A percentile compares a stretch with the other conserved stretches of the same genome.
phyloP scores from a whole-genome alignment of 2,888 invertebrate species.

The Pristionchus maxplancki region DNA sequence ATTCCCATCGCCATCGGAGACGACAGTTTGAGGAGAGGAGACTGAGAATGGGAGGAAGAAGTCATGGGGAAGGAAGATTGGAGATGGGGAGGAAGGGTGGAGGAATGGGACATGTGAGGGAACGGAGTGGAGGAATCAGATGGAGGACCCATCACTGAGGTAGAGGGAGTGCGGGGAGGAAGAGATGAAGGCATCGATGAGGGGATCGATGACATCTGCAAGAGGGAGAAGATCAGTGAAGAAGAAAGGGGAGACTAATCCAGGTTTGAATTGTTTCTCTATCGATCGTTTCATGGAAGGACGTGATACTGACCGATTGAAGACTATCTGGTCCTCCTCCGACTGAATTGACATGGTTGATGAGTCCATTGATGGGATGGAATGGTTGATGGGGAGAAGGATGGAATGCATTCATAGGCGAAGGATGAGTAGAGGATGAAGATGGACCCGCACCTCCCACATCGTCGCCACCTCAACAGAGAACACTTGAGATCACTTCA shows the following conservation, averaged over 20 bases:
- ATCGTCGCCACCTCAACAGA: neutral
- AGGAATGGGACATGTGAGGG: neutral
- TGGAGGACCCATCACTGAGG: conserved; percentile 37
- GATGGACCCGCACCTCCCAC: neutral
- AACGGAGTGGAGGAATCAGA: conserved; percentile 42
- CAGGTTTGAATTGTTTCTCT: neutral
- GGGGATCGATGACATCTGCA: conserved; percentile 9
- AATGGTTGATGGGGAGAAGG: neutral
- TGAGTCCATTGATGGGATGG: conserved; percentile 3
- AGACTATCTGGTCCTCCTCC: conserved; percentile 31
- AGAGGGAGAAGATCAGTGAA: neutral
- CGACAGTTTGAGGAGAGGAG: neutral
- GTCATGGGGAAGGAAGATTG: neutral
- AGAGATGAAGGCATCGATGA: neutral
- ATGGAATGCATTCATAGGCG: neutral
- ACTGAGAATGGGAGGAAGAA: neutral
- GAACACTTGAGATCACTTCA: neutral
- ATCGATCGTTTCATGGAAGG: neutral
- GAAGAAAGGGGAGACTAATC: neutral
- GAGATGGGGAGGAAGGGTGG: conserved; percentile 3
- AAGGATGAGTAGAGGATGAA: neutral
- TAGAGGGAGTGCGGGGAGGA: conserved; percentile 37
- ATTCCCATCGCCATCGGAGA: neutral
- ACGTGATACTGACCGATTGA: conserved; percentile 14
- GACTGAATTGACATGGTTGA: conserved; percentile 2